Conservation (phyloP, 2,888 invertebrate species). For the Dasypogon diadema region DNA sequence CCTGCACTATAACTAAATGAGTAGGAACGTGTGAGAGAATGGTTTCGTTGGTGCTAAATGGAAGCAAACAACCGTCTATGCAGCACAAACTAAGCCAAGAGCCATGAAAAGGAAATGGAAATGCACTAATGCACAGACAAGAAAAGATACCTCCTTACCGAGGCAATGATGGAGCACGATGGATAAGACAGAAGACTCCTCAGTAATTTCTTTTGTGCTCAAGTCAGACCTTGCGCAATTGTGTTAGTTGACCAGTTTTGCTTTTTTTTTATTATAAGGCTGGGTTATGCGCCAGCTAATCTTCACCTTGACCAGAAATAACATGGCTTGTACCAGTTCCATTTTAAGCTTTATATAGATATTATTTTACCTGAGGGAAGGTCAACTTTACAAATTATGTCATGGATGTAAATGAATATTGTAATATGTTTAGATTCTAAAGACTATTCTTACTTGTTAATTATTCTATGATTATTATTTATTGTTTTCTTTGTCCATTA, state of each 20-base stretch:
- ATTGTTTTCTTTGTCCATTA: no score
- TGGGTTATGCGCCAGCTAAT: neutral
- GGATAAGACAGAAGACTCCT: no score
- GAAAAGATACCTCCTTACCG: neutral
- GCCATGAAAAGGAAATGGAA: neutral
- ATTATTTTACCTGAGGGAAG: no score
- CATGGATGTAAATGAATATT: no score
- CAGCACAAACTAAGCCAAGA: neutral
- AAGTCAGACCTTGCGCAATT: slow-evolving; percentile 9
- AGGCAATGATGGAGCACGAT: neutral
- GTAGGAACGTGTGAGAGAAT: slow-evolving; percentile 1
- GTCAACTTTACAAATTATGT: no score
- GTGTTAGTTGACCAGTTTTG: slow-evolving; percentile 40
- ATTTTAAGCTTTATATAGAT: neutral
- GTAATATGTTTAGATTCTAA: no score
- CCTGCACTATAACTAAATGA: slow-evolving; percentile 12
- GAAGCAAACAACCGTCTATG: neutral
- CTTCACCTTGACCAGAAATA: neutral
- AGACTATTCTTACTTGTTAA: no score
- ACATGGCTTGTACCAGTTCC: neutral
- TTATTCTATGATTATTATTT: no score
- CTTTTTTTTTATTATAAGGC: slow-evolving; percentile 11
- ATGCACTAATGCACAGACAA: slow-evolving; percentile 1
- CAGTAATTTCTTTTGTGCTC: slow-evolving; percentile 2
- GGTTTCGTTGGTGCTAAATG: slow-evolving; percentile 19